phyloP scores from a whole-genome alignment of 2,888 invertebrate species.

The Leptinotarsa rubiginosa region DNA sequence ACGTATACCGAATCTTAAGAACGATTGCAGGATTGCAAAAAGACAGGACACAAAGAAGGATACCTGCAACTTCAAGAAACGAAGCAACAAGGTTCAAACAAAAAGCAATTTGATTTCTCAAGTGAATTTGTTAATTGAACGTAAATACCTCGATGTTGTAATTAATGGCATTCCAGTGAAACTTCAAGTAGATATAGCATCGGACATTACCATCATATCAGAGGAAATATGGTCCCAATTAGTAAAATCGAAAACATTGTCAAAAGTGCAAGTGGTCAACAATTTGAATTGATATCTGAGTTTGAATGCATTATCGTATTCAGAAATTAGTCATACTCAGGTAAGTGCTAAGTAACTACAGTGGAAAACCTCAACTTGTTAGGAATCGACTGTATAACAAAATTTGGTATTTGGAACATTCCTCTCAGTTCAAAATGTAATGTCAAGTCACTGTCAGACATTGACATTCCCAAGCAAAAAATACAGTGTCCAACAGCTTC shows the following conservation, averaged over 20 bases:
- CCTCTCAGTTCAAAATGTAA: conserved; percentile 23
- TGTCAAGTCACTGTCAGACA: neutral
- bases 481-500: no score
- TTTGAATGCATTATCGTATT: neutral
- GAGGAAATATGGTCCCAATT: conserved; percentile 3
- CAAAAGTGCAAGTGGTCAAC: neutral
- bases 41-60: no score
- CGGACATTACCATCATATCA: conserved; percentile 20
- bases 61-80: no score
- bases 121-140: neutral
- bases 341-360: conserved; percentile 15
- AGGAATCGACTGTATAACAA: conserved; percentile 24
- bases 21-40: no score
- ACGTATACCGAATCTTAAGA: no score
- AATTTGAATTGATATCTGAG: neutral
- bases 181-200: conserved; percentile 27
- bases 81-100: no score
- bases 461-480: no score
- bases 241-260: neutral
- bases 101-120: no score
- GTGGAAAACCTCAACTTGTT: conserved; percentile 20
- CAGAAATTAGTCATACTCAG: neutral
- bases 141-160: neutral
- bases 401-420: conserved; percentile 21
- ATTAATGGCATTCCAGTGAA: neutral